These are phyloP conservation scores for Montipora sp. DNA, from an alignment of 64 coral and sea anemone genomes.

Conservation along the genomic window DNA sequence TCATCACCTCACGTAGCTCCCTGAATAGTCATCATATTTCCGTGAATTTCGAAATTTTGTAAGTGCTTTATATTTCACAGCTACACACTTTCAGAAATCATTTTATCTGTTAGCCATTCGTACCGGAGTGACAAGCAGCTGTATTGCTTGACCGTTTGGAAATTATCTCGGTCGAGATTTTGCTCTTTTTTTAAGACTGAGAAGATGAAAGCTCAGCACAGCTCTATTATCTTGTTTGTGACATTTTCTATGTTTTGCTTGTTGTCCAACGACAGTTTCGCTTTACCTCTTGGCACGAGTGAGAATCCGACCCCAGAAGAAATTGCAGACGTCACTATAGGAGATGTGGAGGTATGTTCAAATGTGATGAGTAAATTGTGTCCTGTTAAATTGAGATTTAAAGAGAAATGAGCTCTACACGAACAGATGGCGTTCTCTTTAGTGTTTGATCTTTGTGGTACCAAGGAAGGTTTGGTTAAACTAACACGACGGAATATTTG, in stretches of 20 bases:
- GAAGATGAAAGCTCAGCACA: background rate
- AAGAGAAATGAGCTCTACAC: too few species aligned
- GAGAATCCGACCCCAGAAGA: background rate
- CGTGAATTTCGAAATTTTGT: too few species aligned
- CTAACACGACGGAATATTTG: too few species aligned
- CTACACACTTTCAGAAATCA: too few species aligned
- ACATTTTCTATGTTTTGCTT: background rate
- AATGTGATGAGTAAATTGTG: background rate
- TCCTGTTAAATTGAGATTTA: too few species aligned
- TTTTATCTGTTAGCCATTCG: background rate
- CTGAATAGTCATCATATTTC: background rate
- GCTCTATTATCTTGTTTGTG: conserved; percentile 16
- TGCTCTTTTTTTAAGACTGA: too few species aligned
- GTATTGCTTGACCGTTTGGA: background rate
- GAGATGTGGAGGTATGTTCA: background rate
- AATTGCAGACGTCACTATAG: background rate
- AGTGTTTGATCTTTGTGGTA: too few species aligned
- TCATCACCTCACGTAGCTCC: background rate
- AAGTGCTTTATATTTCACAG: too few species aligned
- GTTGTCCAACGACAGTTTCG: background rate
- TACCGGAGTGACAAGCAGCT: background rate
- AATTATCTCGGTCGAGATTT: background rate
- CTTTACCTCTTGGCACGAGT: background rate
- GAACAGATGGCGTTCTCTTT: too few species aligned
- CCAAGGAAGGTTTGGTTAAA: too few species aligned